Evolutionary conservation across 2,888 invertebrate species (phyloP).

Genomic region (Scaptomyza flava): DNA sequence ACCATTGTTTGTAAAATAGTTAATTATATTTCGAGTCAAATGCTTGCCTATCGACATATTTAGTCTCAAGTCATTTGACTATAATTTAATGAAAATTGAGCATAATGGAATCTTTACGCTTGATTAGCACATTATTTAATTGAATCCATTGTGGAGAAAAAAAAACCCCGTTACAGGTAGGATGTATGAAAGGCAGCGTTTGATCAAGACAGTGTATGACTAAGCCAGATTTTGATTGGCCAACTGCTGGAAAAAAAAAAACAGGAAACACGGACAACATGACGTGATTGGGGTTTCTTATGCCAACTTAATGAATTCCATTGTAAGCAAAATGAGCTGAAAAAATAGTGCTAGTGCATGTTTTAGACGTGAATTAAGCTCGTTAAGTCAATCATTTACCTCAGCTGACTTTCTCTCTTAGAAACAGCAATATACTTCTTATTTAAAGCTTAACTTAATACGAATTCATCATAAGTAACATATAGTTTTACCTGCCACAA

Average conservation of each 20-base stretch:
- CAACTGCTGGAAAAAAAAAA: constrained; percentile 1
- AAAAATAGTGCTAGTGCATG: background rate
- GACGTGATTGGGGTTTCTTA: constrained; percentile 27
- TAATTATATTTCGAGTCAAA: background rate
- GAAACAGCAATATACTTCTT: no score
- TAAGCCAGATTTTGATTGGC: constrained; percentile 50
- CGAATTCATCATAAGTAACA: no score
- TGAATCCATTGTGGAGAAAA: constrained; percentile 47
- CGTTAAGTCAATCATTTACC: background rate
- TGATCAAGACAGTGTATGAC: constrained; percentile 35
- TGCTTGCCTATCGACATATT: background rate
- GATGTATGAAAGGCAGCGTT: constrained; percentile 8
- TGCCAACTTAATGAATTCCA: background rate
- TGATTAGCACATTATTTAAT: constrained; percentile 54
- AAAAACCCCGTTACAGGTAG: constrained; percentile 1
- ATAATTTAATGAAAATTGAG: background rate
- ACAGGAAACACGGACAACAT: constrained; percentile 2
- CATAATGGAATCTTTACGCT: constrained; percentile 24
- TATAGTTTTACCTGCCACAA: no score
- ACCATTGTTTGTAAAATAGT: background rate
- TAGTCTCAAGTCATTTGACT: background rate
- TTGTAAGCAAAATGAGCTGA: no score
- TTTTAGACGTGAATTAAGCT: background rate
- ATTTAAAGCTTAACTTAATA: no score
- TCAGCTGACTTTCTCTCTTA: no score